phyloP scores from a whole-genome alignment of 1,140 invertebrate species.

The Diprion similis region DNA sequence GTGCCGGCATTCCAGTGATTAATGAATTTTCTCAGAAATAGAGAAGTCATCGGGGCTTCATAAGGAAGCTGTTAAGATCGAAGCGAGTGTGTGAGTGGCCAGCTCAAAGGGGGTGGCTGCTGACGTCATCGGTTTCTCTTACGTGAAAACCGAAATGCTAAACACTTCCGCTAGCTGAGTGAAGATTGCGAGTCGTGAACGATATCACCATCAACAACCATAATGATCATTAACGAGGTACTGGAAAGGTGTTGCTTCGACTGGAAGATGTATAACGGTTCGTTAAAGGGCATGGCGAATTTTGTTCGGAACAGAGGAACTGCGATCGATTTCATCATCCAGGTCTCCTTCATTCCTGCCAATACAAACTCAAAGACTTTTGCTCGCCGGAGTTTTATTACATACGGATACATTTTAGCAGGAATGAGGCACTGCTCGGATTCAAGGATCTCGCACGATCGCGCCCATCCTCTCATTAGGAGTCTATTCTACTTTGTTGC shows the following conservation, averaged over 20 bases:
- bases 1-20: not conserved
- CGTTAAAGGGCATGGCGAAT: not conserved
- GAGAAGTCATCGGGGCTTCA: not conserved
- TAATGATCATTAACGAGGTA: too few species aligned
- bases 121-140: not conserved
- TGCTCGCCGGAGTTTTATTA: not conserved
- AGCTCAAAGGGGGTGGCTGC: not conserved
- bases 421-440: not conserved
- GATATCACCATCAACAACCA: too few species aligned
- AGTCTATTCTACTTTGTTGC: not conserved
- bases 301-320: not conserved
- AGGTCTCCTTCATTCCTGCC: not conserved
- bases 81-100: not conserved
- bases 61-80: not conserved
- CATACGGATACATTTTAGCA: not conserved
- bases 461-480: not conserved
- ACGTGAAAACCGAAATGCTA: not conserved
- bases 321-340: not conserved
- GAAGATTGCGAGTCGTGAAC: too few species aligned
- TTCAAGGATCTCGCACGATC: not conserved
- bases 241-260: too few species aligned
- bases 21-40: not conserved
- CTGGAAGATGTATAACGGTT: not conserved
- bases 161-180: too few species aligned
- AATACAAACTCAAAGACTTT: not conserved